Base-by-base conservation (phyloP, 2,888 invertebrate genomes). In the Gymnoscelis rufifasciata region DNA sequence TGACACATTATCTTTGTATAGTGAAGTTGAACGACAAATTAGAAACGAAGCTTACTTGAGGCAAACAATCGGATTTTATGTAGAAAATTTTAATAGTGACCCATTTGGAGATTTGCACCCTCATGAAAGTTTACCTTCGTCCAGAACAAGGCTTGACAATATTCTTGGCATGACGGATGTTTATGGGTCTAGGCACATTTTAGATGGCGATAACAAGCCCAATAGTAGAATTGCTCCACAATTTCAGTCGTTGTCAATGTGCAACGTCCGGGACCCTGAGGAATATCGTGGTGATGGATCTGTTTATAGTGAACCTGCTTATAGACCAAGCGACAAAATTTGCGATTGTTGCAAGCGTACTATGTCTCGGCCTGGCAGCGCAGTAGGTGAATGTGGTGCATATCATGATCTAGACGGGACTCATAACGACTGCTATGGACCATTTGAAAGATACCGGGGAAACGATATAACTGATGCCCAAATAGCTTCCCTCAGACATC, bases 291-390 rank as follows among this genome's bases (percentile, higher is more conserved):
- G 90, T 23, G 93, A 94, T 52, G 94, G 94, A 57, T 95, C 95
- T 66, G 95, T 95, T 52, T 95, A 95, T 74, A 95, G 95, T 72
- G 95, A 95, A 74, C 95, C 95, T 0, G 93, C 95, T 4, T 95
- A 95, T 66, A 78, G 88, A 58, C 90, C 90, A 23, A 92, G 92
- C 75, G 92, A 93, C 64, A 93, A 93, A 80, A 92, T 93, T 68
- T 93, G 93, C 80, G 92, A 93, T 80, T 93, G 93, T 71, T 93
- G 93, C 66, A 92, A 93, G 70, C 89, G 92, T 60, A 91, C 91
- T 58, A 92, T 93, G 90, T 90, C 91, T 35, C 86, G 92, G 61
- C 92, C 92, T 12, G 91, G 91, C 7, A 92, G 92, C 46, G 91
- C 91, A 5, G 90, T 92, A 48, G 92, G 90, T 54, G 92, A 92